Base-by-base conservation (phyloP, 2,888 invertebrate genomes). In the Ferdinandea cuprea region DNA sequence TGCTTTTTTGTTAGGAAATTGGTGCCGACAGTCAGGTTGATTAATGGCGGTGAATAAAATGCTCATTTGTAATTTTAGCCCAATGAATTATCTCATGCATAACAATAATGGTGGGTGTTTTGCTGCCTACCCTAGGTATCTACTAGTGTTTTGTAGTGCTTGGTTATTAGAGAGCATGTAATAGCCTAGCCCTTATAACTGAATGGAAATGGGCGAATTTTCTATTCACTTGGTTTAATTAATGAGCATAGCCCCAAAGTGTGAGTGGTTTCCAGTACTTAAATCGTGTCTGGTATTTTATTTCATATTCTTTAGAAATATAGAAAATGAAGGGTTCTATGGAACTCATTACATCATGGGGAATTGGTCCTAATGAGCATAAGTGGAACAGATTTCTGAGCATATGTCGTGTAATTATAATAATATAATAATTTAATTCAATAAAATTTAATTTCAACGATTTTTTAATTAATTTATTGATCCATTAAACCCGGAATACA, bases 21-120 rank as follows among this genome's bases (percentile, higher is more conserved):
- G 46, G 11, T 63, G 74, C 65, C 48, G 74, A 58, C 65, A 65
- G 46, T 40, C 30, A 17, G 58, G 65, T 72, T 81, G 77, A 81
- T 77, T 81, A 77, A 81, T 81, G 66, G 71, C 40, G 46, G 46
- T 21, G 48, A 66, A 81, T 81, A 72, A 76, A 81, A 76, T 54
- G 71, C 13, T 40, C 54, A 71, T 78, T 78, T 72, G 78, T 78
- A 65, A 77, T 77, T 72, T 66, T 37, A 59, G 54, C 66, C 65
- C 59, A 76, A 76, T 76, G 65, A 71, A 76, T 77, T 65, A 69
- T 59, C 46, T 69, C 63, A 61, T 63, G 63, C 30, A 66, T 40
- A 74, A 63, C 58, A 58, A 44, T 50, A 15, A 63, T 30, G 65
- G 56, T 50, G 40, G 54, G 17, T 42, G 46, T 19, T 9, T 37